Evolutionary conservation across 2,113 vertebrate genomes (phyloP).

Genomic region (Planiliza haematocheilus): DNA sequence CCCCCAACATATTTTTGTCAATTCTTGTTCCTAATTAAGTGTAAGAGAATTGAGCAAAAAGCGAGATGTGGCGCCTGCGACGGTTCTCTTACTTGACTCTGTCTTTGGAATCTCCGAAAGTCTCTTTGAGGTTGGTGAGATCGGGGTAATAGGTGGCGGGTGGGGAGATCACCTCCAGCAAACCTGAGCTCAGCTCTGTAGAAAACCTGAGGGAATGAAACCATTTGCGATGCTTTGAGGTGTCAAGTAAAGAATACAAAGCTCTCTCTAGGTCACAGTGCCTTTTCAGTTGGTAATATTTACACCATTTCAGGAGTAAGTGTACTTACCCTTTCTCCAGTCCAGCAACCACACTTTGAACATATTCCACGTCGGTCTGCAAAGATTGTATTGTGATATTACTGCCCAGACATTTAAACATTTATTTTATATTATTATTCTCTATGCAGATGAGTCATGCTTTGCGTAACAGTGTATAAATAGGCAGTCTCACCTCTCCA

Average conservation of each 20-base stretch:
- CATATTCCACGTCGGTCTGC: slow-evolving; percentile 94
- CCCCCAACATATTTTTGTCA: slow-evolving; percentile 26
- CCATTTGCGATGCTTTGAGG: too few species aligned
- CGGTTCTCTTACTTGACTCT: slow-evolving; percentile 88
- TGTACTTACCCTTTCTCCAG: slow-evolving; percentile 96
- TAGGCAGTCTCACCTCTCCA: slow-evolving; percentile 89
- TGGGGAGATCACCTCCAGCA: slow-evolving; percentile 96
- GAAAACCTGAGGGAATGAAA: slow-evolving; percentile 87
- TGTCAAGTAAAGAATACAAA: neutral
- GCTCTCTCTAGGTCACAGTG: neutral
- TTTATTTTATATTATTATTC: too few species aligned
- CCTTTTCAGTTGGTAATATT: neutral
- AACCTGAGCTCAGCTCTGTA: slow-evolving; percentile 92
- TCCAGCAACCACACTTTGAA: slow-evolving; percentile 89
- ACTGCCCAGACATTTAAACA: slow-evolving; percentile 4
- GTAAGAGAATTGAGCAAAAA: neutral
- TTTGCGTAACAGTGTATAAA: neutral
- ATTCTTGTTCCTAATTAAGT: slow-evolving; percentile 7
- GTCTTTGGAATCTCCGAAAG: slow-evolving; percentile 97
- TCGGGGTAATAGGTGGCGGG: slow-evolving; percentile 95
- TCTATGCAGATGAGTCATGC: neutral
- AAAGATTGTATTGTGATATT: slow-evolving; percentile 36
- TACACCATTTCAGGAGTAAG: neutral
- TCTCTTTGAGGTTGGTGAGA: slow-evolving; percentile 93
- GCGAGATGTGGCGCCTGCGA: neutral